Base-by-base conservation (phyloP, 2,888 invertebrate species). In the Rotaria socialis region DNA sequence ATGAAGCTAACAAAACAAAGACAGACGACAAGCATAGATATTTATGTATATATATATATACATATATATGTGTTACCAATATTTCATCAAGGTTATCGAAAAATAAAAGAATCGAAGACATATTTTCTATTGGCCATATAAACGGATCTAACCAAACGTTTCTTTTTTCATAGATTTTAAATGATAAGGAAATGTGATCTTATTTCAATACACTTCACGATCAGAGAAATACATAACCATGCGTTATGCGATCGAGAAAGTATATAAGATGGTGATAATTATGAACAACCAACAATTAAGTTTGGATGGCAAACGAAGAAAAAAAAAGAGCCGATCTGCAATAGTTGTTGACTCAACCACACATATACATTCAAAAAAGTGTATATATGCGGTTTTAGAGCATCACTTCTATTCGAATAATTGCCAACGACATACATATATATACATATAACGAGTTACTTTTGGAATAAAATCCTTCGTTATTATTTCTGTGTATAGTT, bases 341-440 rank as follows among this genome's bases (percentile, higher is more conserved):
- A 67, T 67, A 67, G 5, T 35, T 67, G 35, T 67, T 67, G 67
- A 67, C 35, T 67, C 67, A 67, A 67, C 19, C 19, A 67, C 35
- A 67, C 35, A 67, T 10, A 56, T 7, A 55, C 22, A 22, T 22
- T 22, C 16, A 55, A 27, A 16, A 41, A 67, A 41, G 67, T 35
- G 16, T 67, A 35, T 67, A 41, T 67, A 35, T 67, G 27, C 19
- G 35, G 14, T 67, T 14, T 27, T 10, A 19, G 35, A 67, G 35
- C 67, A 67, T 67, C 67, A 67, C 16, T 67, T 16, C 67, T 67
- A 67, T 67, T 67, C 35, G 35, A 67, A 35, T 67, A 35, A 67
- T 41, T 35, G 35, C 67, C 35, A 24, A 67, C 67, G 19, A 41
- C 67, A 67, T 67, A 52, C 16, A 14, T 16, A 52, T 52, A 52